Evolutionary conservation across 2,113 vertebrate species (phyloP).

Genomic region (Picathartes gymnocephalus): DNA sequence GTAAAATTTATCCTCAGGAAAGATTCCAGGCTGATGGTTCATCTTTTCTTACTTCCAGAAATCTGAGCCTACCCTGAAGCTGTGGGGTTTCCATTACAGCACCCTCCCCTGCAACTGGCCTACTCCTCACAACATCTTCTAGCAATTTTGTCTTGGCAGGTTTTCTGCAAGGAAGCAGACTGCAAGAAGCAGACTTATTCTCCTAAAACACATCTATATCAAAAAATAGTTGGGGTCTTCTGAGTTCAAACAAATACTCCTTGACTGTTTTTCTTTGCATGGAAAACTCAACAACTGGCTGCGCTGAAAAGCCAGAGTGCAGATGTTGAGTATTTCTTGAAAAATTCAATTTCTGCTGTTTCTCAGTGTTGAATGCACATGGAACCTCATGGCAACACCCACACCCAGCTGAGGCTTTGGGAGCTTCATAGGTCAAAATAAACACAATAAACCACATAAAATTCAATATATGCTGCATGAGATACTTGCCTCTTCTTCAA

Average conservation of each 20-base stretch:
- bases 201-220: background rate
- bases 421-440: background rate
- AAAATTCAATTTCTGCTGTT: background rate
- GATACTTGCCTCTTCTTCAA: background rate
- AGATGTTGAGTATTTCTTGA: background rate
- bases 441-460: background rate
- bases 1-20: background rate
- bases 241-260: background rate
- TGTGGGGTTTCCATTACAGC: background rate
- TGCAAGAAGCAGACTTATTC: background rate
- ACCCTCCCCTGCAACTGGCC: background rate
- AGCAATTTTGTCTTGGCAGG: conserved; percentile 5
- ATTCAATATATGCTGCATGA: background rate
- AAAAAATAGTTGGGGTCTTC: background rate
- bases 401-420: background rate
- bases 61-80: background rate
- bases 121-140: background rate
- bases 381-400: accelerated
- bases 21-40: background rate
- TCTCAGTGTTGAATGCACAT: accelerated
- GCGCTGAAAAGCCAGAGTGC: background rate
- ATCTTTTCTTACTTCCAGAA: background rate
- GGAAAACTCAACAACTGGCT: background rate
- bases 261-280: background rate
- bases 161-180: background rate